Base-by-base conservation (phyloP, 2,888 invertebrate genomes). In the Gibbula magus region DNA sequence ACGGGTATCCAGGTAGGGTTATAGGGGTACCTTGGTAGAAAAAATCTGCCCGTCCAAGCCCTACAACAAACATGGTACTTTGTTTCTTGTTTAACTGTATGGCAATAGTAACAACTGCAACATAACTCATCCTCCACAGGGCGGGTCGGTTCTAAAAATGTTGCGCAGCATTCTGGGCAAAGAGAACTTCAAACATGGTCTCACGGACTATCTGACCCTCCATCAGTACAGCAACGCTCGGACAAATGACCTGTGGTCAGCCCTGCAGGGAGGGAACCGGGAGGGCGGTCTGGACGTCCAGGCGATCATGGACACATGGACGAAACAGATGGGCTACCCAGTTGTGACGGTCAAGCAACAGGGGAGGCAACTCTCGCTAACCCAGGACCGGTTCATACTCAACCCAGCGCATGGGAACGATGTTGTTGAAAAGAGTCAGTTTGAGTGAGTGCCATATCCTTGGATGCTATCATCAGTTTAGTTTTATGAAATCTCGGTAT, bases 171-270 rank as follows among this genome's bases (percentile, higher is more conserved):
- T 95, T 91, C 92, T 96, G 75, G 95, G 95, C 79, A 94, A 95
- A 86, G 94, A 95, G 73, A 94, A 94, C 25, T 93, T 96, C 84
- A 94, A 95, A 88, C 94, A 94, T 85, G 96, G 96, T 52, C 86
- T 93, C 39, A 89, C 88, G 29, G 84, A 86, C 29, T 96, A 96
- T 91, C 93, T 96, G 80, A 95, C 94, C 83, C 94, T 94, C 66
- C 95, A 95, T 90, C 94, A 95, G 86, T 96, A 95, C 92, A 94
- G 94, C 70, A 96, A 95, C 91, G 96, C 96, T 13, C 96, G 96
- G 83, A 95, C 96, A 5, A 94, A 96, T 87, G 97, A 98, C 90
- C 94, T 98, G 0, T 98, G 98, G 98, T 94, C 94, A 74, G 95
- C 95, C 53, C 94, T 96, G 84, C 95, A 95, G 81, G 94, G 95